A percentile compares a stretch with the other conserved stretches of the same genome.
Evolutionary conservation across 2,888 invertebrate species (phyloP).

Genomic region (Eupithecia centaureata): DNA sequence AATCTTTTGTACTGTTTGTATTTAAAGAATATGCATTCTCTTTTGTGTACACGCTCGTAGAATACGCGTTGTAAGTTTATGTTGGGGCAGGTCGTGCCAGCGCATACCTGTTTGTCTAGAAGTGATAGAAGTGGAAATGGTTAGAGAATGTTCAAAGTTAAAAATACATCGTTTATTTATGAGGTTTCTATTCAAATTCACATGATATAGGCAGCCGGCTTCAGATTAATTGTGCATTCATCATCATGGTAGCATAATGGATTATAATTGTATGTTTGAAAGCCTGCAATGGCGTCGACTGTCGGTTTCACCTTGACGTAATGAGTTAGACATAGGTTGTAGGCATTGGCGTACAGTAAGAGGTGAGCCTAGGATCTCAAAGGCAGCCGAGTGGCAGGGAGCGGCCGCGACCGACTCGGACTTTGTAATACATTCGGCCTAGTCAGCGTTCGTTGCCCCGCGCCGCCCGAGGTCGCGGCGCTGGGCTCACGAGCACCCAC

Average conservation of each 20-base stretch:
- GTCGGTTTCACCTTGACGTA: constrained; percentile 76
- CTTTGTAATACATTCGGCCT: constrained; percentile 83
- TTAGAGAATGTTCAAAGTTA: not conserved
- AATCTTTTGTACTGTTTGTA: constrained; percentile 17
- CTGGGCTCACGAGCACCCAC: constrained; percentile 48
- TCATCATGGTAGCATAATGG: constrained; percentile 22
- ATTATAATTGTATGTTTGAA: constrained; percentile 32
- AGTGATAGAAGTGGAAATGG: constrained; percentile 4
- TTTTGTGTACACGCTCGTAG: constrained; percentile 1
- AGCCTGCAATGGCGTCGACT: constrained; percentile 51
- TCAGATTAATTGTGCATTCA: constrained; percentile 10
- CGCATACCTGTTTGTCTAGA: constrained; percentile 5
- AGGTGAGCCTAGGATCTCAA: constrained; percentile 79
- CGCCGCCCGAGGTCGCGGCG: constrained; percentile 73
- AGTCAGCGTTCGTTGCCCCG: constrained; percentile 82
- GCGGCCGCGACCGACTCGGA: constrained; percentile 77
- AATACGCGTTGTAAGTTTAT: not conserved
- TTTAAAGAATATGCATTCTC: constrained; percentile 7
- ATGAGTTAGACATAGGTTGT: constrained; percentile 69
- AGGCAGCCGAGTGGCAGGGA: constrained; percentile 79
- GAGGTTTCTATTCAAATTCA: not conserved
- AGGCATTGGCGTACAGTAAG: constrained; percentile 73
- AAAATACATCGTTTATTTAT: not conserved
- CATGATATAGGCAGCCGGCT: not conserved
- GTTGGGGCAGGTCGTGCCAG: constrained; percentile 9